phyloP scores from a whole-genome alignment of 2,113 vertebrate species.

The Gymnogyps californianus region DNA sequence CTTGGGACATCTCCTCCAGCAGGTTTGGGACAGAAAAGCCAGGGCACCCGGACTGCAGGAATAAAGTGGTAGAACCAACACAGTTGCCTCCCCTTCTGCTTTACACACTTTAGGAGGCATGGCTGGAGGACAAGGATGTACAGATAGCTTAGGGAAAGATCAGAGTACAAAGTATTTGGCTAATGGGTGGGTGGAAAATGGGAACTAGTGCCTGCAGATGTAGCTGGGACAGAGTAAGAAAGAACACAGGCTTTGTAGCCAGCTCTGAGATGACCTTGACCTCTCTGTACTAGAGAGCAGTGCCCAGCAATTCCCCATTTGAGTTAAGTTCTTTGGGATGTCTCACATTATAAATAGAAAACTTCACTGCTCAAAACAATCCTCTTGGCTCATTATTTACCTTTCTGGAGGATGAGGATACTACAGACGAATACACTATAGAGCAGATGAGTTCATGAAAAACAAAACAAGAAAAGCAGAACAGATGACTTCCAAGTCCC shows the following conservation, averaged over 20 bases:
- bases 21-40: not conserved
- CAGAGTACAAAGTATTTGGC: not conserved
- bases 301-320: not conserved
- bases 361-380: not conserved
- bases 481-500: not conserved
- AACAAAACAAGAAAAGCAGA: not conserved
- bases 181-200: not conserved
- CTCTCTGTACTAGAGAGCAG: not conserved
- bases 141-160: not conserved
- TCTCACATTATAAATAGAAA: not conserved
- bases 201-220: not conserved
- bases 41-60: not conserved
- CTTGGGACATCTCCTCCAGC: not conserved
- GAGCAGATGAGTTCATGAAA: not conserved
- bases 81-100: not conserved
- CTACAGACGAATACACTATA: not conserved
- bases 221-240: not conserved
- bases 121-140: not conserved
- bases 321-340: not conserved
- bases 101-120: rapidly evolving
- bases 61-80: not conserved
- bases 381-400: not conserved
- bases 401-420: not conserved
- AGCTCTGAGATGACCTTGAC: not conserved
- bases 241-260: not conserved